Evolutionary conservation across 2,888 invertebrate species (phyloP), one percentile per base, ranked within the genome.

Genomic region (Caradrina kadenii): DNA sequence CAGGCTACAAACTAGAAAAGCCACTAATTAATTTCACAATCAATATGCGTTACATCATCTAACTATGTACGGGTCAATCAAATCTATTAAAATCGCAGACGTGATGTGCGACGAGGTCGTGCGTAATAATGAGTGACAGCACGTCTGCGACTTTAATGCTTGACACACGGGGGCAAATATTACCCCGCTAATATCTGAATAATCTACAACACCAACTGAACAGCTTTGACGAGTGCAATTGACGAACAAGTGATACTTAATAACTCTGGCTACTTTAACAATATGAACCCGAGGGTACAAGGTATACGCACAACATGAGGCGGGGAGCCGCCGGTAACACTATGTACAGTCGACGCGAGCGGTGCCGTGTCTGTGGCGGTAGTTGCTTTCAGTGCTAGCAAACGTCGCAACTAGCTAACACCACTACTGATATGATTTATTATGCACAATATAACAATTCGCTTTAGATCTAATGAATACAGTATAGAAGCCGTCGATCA

Each of bases 221-320:
- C 92, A 92, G 92, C 92, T 91, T 91, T 91, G 92, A 94, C 92
- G 92, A 89, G 96, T 96, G 96, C 96, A 95, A 94, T 95, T 94
- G 93, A 95, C 95, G 93, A 96, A 96, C 96, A 92, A 96, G 96
- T 96, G 96, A 93, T 93, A 91, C 93, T 93, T 93, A 93, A 89
- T 89, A 93, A 93, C 89, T 79, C 81, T 90, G 91, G 91, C 94
- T 95, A 95, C 92, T 86, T 93, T 92, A 95, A 95, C 94, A 95
- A 95, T 93, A 93, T 89, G 90, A 90, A 91, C 92, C 91, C 91
- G 91, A 88, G 88, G 92, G 91, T 88, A 91, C 88, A 90, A 91
- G 91, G 90, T 80, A 91, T 89, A 88, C 87, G 93, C 90, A 87
- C 90, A 91, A 91, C 91, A 89, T 42, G 76, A 81, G 85, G 80